These are phyloP conservation scores for Tachina fera DNA, from an alignment of 2,888 invertebrate species.

Conservation along the genomic window DNA sequence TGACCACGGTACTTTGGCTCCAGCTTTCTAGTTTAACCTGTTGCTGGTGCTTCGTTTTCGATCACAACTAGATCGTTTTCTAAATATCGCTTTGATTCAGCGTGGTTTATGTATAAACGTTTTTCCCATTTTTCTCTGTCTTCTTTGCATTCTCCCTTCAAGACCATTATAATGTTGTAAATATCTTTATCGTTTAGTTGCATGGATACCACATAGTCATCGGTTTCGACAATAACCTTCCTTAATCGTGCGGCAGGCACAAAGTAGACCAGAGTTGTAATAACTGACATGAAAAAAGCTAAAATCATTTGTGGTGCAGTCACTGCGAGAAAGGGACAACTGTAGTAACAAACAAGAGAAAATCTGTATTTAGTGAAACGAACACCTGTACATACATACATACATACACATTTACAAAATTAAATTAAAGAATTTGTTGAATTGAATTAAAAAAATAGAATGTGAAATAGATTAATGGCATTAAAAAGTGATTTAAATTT, in stretches of 20 bases:
- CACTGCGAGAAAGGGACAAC: no score
- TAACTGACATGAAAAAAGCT: no score
- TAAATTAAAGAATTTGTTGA: no score
- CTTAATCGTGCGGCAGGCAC: slow-evolving; percentile 34
- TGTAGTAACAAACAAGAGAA: no score
- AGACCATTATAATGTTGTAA: background rate
- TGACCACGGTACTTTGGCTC: slow-evolving; percentile 2
- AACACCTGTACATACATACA: no score
- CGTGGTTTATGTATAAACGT: background rate
- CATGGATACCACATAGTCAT: slow-evolving; percentile 64
- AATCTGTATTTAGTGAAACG: no score
- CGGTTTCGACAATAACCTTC: slow-evolving; percentile 11
- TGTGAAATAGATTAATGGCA: no score
- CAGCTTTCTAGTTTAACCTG: background rate
- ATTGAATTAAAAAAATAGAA: no score
- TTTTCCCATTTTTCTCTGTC: background rate
- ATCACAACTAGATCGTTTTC: slow-evolving; percentile 5
- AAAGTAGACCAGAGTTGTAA: no score
- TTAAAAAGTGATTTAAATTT: no score
- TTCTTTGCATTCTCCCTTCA: background rate
- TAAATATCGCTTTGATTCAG: background rate
- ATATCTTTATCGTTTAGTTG: slow-evolving; percentile 57
- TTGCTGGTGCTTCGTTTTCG: slow-evolving; percentile 6
- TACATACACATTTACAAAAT: no score
- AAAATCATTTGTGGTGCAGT: no score